Conservation (phyloP, 1,140 invertebrate genomes). For the Ptiloglossa arizonensis region DNA sequence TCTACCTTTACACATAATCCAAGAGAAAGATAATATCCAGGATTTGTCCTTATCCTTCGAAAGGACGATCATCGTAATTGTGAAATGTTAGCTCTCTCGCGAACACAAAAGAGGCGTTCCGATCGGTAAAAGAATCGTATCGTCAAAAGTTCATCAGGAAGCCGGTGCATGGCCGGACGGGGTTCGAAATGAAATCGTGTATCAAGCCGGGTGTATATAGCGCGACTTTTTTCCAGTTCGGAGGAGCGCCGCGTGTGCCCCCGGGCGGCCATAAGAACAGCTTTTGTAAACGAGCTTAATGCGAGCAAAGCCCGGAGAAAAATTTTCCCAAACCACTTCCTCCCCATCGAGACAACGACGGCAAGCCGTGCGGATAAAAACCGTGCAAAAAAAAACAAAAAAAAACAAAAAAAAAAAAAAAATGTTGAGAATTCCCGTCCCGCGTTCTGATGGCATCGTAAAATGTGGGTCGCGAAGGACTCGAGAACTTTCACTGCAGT, state of each 20-base stretch:
- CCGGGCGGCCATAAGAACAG: not conserved
- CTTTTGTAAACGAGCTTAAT: conserved; percentile 19
- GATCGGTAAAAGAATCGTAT: not conserved
- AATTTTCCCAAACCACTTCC: not conserved
- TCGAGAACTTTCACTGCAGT: not conserved
- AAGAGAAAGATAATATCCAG: too few relatives aligned
- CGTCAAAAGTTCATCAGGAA: not conserved
- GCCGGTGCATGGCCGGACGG: not conserved
- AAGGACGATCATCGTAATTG: too few relatives aligned
- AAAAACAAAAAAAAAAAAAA: too few relatives aligned
- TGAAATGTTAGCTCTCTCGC: too few relatives aligned
- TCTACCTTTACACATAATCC: too few relatives aligned
- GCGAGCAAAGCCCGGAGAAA: not conserved
- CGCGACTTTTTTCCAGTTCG: not conserved
- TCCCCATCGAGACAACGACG: conserved; percentile 1
- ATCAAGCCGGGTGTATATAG: not conserved
- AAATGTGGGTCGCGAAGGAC: conserved; percentile 11
- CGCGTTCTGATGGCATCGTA: conserved; percentile 5
- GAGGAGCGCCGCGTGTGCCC: not conserved
- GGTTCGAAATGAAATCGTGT: conserved; percentile 6
- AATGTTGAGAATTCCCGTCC: not conserved
- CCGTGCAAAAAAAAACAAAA: not conserved
- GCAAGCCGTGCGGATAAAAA: conserved; percentile 2
- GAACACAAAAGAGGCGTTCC: not conserved
- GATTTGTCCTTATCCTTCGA: too few relatives aligned